Conservation (phyloP, 1,140 invertebrate genomes). For the Hylaeus anthracinus region DNA sequence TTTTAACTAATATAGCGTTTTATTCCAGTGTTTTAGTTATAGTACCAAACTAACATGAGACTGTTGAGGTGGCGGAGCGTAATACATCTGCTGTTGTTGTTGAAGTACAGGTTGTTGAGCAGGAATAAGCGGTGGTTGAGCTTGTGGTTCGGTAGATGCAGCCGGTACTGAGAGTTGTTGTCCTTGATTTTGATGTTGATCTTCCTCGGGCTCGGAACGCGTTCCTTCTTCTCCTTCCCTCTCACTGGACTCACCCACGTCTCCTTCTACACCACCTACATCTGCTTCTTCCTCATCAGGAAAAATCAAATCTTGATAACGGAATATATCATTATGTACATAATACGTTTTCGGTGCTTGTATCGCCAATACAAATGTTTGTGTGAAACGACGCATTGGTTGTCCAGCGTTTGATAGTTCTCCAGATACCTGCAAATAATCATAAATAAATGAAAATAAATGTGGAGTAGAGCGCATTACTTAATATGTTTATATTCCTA, state of each 20-base stretch:
- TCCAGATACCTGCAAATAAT: conserved; percentile 88
- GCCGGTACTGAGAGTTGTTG: conserved; percentile 67
- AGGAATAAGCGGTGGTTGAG: conserved; percentile 67
- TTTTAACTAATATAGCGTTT: not conserved
- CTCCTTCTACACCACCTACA: conserved; percentile 67
- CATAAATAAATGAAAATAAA: not conserved
- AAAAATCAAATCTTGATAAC: conserved; percentile 88
- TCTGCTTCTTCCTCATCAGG: conserved; percentile 86
- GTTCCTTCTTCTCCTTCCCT: conserved; percentile 82
- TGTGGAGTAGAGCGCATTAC: not conserved
- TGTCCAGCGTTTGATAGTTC: conserved; percentile 97
- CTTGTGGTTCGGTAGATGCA: conserved; percentile 68
- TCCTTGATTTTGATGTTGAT: conserved; percentile 77
- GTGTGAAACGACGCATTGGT: conserved; percentile 98
- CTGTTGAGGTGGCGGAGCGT: conserved; percentile 69
- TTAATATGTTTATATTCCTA: not conserved
- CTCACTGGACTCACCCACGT: conserved; percentile 68
- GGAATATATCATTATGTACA: conserved; percentile 99
- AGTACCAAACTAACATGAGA: conserved; percentile 62
- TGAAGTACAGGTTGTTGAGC: conserved; percentile 68
- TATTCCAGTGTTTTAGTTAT: not conserved
- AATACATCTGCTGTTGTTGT: conserved; percentile 75
- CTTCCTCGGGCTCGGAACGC: conserved; percentile 87
- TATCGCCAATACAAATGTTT: conserved; percentile 97
- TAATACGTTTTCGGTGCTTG: conserved; percentile 98